These are phyloP conservation scores for Etheostoma cragini DNA, from an alignment of 2,113 vertebrate species.

Conservation along the genomic window DNA sequence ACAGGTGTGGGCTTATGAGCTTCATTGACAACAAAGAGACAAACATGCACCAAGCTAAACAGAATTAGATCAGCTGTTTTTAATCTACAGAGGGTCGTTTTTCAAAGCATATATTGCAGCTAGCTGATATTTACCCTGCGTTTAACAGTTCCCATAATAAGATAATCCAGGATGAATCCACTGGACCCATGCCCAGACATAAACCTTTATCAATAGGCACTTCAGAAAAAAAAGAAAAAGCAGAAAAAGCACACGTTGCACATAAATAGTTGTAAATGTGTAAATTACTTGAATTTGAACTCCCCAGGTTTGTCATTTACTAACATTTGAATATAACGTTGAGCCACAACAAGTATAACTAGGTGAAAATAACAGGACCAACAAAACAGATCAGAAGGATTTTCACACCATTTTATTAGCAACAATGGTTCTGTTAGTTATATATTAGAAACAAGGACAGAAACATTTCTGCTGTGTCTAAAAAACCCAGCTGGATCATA, in stretches of 20 bases:
- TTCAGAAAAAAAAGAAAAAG: no score
- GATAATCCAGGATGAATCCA: conserved; percentile 54
- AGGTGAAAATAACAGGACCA: background rate
- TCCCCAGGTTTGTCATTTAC: background rate
- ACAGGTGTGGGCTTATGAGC: conserved; percentile 28
- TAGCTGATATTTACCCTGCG: conserved; percentile 20
- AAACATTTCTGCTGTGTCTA: conserved; percentile 79
- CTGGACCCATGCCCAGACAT: background rate
- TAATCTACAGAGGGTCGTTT: background rate
- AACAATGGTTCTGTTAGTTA: conserved; percentile 83
- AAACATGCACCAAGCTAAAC: conserved; percentile 18
- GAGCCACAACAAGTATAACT: background rate
- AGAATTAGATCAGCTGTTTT: conserved; percentile 7
- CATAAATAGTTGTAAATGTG: background rate
- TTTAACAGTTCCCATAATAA: conserved; percentile 29
- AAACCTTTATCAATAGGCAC: background rate
- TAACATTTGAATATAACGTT: background rate
- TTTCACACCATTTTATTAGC: conserved; percentile 86
- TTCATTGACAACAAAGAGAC: conserved; percentile 12
- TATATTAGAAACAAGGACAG: conserved; percentile 83
- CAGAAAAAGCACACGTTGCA: background rate
- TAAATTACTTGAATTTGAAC: background rate
- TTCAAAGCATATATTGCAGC: background rate
- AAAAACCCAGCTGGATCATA: conserved; percentile 70
- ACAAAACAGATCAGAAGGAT: conserved; percentile 25